These are phyloP conservation scores for Muschampia plurimacula DNA, from an alignment of 2,888 invertebrate species.

Conservation along the genomic window DNA sequence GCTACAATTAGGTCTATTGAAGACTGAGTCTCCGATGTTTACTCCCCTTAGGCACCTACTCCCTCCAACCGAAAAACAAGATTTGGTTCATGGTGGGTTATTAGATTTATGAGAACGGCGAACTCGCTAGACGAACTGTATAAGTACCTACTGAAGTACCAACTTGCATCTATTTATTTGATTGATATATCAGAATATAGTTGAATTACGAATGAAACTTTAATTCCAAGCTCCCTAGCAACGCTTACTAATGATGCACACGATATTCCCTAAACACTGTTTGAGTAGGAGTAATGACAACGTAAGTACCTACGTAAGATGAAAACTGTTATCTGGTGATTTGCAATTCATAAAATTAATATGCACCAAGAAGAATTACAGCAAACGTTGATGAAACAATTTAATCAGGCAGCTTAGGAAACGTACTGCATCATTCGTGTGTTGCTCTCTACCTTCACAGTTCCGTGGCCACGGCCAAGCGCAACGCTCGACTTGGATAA, in stretches of 20 bases:
- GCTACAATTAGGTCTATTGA: too few relatives aligned
- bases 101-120: neutral
- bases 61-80: too few relatives aligned
- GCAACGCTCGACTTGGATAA: conserved; percentile 49
- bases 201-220: neutral
- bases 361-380: conserved; percentile 11
- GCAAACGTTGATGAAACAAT: conserved; percentile 12
- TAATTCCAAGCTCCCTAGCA: neutral
- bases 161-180: neutral
- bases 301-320: neutral
- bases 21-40: too few relatives aligned
- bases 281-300: neutral
- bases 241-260: neutral
- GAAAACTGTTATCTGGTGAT: conserved; percentile 1
- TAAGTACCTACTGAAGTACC: neutral
- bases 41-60: too few relatives aligned
- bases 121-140: too few relatives aligned
- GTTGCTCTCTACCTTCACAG: conserved; percentile 32
- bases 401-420: conserved; percentile 11
- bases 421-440: neutral
- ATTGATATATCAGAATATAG: neutral
- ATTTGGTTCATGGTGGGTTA: too few relatives aligned
- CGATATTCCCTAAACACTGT: neutral
- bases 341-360: conserved; percentile 5
- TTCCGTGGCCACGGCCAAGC: conserved; percentile 46